Base-by-base conservation (phyloP, 2,113 vertebrate species). In the Edolisoma coerulescens region DNA sequence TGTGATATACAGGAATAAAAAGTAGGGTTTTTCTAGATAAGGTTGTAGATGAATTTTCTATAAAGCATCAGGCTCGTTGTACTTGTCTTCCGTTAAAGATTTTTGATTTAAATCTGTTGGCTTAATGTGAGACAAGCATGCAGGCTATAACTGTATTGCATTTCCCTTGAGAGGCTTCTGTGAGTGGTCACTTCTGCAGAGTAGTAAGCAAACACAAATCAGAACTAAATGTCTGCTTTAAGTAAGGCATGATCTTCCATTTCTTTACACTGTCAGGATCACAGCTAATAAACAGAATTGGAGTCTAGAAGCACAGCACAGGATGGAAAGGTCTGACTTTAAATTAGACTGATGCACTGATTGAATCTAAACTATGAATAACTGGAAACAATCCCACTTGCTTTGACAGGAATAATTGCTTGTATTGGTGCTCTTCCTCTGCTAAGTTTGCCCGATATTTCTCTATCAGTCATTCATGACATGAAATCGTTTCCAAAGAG, bases 351-450 rank as follows among this genome's bases (percentile, higher is more conserved):
- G n/a, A 28, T 65, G 65, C 37, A 50, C 50, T 76, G 71, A 92
- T 42, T 92, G 65, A 86, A 87, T 91, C n/a, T 90, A 73, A 93
- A 67, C 32, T 42, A 64, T 76, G 64, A 92, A 61, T 87, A 81
- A 93, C 64, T 94, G 69, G 81, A 97, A 94, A 64, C 14, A 53
- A 84, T 90, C n/a, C 37, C 39, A 47, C n/a, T 95, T 70, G 24
- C 33, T 96, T 32, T 90, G 76, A 94, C 54, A 93, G 47, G 41
- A 87, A 67, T 83, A 95, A 90, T 91, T 70, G 47, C 35, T 94
- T 96, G 85, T 93, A 87, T 85, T 69, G 9, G 47, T 93, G 50
- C 10, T 85, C 30, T 88, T 87, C 47, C 41, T 92, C 77, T 94
- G 22, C 21, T 87, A 61, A 65, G 21, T 84, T 87, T 93, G 57